These are phyloP conservation scores for Cephus runcator DNA, from an alignment of 2,888 invertebrate species.

Conservation along the genomic window DNA sequence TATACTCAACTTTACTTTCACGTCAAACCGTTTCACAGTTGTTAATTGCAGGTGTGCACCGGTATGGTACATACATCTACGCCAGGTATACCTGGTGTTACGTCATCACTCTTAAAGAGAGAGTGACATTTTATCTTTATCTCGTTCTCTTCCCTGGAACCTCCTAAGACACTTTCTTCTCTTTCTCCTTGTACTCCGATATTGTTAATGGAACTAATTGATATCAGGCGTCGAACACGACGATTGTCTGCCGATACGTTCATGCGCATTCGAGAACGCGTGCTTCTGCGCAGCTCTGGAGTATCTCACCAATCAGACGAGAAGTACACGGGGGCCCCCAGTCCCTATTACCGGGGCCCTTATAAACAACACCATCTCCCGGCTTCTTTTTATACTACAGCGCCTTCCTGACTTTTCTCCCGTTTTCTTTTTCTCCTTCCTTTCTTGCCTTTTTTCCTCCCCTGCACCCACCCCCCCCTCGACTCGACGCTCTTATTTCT, in stretches of 20 bases:
- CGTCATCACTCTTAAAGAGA: not conserved
- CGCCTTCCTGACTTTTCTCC: slow-evolving; percentile 49
- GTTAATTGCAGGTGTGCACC: not conserved
- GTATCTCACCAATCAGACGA: not conserved
- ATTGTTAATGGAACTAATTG: not conserved
- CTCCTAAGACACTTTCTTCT: not conserved
- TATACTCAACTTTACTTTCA: not conserved
- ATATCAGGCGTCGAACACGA: not conserved
- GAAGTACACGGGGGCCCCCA: not conserved
- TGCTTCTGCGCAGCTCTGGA: not conserved
- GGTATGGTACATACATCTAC: not conserved
- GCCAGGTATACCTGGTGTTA: not conserved
- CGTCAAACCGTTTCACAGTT: not conserved
- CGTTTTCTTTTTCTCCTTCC: slow-evolving; percentile 21
- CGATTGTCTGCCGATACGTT: not conserved
- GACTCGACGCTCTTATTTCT: slow-evolving; percentile 2
- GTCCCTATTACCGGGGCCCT: slow-evolving; percentile 27
- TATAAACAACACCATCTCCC: slow-evolving; percentile 64
- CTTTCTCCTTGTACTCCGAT: not conserved
- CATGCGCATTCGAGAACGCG: not conserved
- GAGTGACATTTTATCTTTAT: not conserved
- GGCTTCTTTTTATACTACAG: slow-evolving; percentile 41
- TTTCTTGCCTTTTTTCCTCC: not conserved
- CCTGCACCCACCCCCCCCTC: not conserved
- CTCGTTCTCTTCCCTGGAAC: not conserved